Base-by-base conservation (phyloP, 2,888 invertebrate genomes). In the Phortica magna region DNA sequence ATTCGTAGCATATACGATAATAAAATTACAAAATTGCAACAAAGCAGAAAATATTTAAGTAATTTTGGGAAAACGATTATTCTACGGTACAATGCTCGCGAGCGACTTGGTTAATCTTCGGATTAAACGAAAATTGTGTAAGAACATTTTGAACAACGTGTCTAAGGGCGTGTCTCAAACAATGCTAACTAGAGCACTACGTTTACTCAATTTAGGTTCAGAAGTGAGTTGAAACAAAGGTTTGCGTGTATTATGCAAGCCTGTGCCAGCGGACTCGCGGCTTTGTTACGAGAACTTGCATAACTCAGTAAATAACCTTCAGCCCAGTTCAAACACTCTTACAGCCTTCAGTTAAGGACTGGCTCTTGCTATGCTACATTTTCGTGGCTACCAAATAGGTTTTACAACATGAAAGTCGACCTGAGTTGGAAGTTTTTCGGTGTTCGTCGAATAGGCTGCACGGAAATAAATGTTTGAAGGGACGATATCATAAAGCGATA, bases 371-470 rank as follows among this genome's bases (percentile, higher is more conserved):
- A 78, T 83, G 85, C 79, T 83, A 85, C 82, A 88, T 77, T 87
- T 88, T 73, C 74, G 74, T 76, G 78, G 84, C 89, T 87, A 88
- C 88, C 84, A 89, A 88, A 85, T 82, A 82, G 83, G 83, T 82
- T 78, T 85, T 80, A 80, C 80, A 80, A 82, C 81, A 74, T 78
- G 81, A 78, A 87, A 87, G 83, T 84, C 85, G 87, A 83, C 86
- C 88, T 87, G 73, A 53, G 74, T 14, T 53, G 6, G 55, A 71
- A 53, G 17, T 12, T 39, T 12, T 39, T n/a, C 43, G 9, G 7
- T 42, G 31, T n/a, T 68, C 43, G 42, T n/a, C 42, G 41, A 14
- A 41, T 67, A 1, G 78, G 78, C 67, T 17, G 77, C 53, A 42
- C 72, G 83, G 78, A 82, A 83, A 88, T 85, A 87, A 88, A 87